Evolutionary conservation across 2,113 vertebrate species (phyloP).

Genomic region (Melanerpes aurifrons): DNA sequence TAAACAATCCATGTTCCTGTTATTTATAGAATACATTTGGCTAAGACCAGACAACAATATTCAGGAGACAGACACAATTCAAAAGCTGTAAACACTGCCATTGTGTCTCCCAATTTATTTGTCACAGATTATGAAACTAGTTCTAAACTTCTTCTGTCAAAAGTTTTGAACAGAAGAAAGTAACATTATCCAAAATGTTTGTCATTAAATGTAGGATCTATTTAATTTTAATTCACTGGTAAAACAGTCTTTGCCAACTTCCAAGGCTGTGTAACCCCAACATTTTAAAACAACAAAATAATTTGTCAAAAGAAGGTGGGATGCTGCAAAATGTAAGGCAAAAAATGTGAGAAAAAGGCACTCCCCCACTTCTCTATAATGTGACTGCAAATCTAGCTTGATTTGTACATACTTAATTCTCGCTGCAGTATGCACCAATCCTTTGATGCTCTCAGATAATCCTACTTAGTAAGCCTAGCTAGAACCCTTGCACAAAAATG

Average conservation of each 20-base stretch:
- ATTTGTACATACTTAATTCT: background rate
- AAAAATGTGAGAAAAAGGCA: background rate
- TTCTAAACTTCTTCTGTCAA: background rate
- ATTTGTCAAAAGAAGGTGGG: background rate
- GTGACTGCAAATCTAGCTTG: background rate
- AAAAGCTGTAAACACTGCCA: background rate
- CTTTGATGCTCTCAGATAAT: background rate
- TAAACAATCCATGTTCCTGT: background rate
- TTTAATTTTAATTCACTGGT: background rate
- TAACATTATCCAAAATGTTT: background rate
- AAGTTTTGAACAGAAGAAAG: background rate
- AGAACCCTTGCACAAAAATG: background rate
- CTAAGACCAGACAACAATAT: background rate
- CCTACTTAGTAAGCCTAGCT: background rate
- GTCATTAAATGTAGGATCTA: background rate
- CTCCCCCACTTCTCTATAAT: background rate
- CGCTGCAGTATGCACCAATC: background rate
- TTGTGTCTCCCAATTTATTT: background rate
- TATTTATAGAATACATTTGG: background rate
- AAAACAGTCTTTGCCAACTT: background rate
- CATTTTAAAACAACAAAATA: background rate
- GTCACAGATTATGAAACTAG: background rate
- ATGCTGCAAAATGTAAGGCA: background rate
- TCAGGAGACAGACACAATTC: background rate
- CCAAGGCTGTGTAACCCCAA: background rate